phyloP scores from a whole-genome alignment of 2,888 invertebrate species.

The Tinea pellionella region DNA sequence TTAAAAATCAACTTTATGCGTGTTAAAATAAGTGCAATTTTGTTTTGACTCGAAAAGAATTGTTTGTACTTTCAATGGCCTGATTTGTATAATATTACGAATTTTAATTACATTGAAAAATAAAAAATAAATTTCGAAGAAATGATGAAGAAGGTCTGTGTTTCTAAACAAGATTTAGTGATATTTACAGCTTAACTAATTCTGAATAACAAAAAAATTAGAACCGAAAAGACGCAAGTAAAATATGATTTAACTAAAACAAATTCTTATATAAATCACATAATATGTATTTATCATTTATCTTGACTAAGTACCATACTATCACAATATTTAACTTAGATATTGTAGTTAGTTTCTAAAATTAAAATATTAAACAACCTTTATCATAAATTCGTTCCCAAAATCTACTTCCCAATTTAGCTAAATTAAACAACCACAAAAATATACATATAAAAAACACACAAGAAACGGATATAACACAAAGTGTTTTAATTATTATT shows the following conservation, averaged over 20 bases:
- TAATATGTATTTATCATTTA: background rate
- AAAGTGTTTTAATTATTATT: no score
- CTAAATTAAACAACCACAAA: background rate
- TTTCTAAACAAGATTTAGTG: no score
- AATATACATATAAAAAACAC: no score
- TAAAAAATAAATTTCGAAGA: no score
- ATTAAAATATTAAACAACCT: background rate
- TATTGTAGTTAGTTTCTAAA: background rate
- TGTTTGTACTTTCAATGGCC: background rate
- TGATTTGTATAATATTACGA: background rate
- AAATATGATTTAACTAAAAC: no score
- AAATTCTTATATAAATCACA: background rate
- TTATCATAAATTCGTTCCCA: background rate
- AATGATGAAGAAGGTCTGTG: no score
- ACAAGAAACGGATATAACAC: no score
- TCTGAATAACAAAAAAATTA: no score
- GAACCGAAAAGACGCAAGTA: no score
- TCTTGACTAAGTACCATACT: slow-evolving; percentile 8
- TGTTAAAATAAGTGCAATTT: no score
- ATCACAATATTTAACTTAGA: background rate
- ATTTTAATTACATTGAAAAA: background rate
- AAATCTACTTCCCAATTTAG: background rate
- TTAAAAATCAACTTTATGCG: no score
- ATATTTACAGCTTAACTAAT: no score
- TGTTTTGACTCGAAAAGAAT: background rate